Evolutionary conservation across 2,888 invertebrate genomes (phyloP).

Genomic region (Danaus chrysippus): DNA sequence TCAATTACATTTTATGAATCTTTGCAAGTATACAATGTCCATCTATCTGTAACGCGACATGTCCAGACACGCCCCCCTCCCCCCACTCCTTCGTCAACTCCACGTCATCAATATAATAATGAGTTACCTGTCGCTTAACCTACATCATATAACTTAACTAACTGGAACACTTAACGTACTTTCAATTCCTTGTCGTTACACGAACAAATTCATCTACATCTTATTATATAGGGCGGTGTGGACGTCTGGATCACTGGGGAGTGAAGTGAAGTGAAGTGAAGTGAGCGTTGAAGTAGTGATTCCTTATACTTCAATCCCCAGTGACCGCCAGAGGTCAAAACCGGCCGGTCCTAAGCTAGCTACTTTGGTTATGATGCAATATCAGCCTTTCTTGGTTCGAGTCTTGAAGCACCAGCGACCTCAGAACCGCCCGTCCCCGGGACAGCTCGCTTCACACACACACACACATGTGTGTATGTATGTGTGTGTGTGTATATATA

Average conservation of each 20-base stretch:
- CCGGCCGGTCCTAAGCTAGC: no score
- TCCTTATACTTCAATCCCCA: no score
- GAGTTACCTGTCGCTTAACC: conserved; percentile 3
- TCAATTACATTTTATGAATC: no score
- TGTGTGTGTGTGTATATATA: no score
- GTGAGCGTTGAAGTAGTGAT: no score
- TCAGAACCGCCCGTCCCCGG: background rate
- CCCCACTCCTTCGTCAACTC: no score
- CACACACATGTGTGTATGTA: background rate
- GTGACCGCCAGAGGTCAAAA: no score
- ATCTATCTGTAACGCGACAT: no score
- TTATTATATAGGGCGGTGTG: conserved; percentile 1
- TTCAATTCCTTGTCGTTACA: conserved; percentile 29
- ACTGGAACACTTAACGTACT: conserved; percentile 26
- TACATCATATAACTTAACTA: conserved; percentile 16
- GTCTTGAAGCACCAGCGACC: conserved; percentile 9
- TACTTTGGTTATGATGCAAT: conserved; percentile 8
- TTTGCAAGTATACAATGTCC: no score
- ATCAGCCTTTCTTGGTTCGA: conserved; percentile 17
- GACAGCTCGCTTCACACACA: background rate
- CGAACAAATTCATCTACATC: conserved; percentile 9
- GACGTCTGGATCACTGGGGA: background rate
- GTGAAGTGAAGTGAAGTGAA: no score
- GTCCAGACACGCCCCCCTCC: background rate
- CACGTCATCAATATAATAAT: no score